Evolutionary conservation across 2,113 vertebrate genomes (phyloP).

Genomic region (Xiphophorus maculatus): DNA sequence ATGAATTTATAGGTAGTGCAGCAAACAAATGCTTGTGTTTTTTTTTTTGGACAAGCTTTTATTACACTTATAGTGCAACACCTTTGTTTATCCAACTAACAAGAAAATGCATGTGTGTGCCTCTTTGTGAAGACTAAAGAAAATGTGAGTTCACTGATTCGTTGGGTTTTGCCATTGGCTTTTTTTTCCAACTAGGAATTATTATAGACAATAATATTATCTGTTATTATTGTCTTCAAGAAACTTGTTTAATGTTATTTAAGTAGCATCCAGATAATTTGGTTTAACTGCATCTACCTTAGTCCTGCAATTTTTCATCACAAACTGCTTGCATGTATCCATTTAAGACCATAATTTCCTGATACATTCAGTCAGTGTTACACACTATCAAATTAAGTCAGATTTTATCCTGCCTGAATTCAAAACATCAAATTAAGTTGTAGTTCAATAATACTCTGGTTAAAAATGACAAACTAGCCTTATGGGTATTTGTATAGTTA

Average conservation of each 20-base stretch:
- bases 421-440: too few species aligned
- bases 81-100: slow-evolving; percentile 40
- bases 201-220: neutral
- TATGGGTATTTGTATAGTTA: neutral
- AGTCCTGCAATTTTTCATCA: too few species aligned
- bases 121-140: slow-evolving; percentile 26
- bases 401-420: too few species aligned
- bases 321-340: too few species aligned
- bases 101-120: slow-evolving; percentile 8
- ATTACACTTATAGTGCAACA: slow-evolving; percentile 25
- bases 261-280: too few species aligned
- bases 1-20: slow-evolving; percentile 37
- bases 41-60: slow-evolving; percentile 26
- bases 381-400: too few species aligned
- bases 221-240: neutral
- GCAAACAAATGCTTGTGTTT: slow-evolving; percentile 36
- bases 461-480: neutral
- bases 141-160: slow-evolving; percentile 31
- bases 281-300: too few species aligned
- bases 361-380: too few species aligned
- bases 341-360: too few species aligned
- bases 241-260: too few species aligned
- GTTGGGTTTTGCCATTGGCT: slow-evolving; percentile 11
- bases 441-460: neutral
- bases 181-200: slow-evolving; percentile 1